Evolutionary conservation across 2,113 vertebrate genomes (phyloP).

Genomic region (Ivindomyrus marchei): DNA sequence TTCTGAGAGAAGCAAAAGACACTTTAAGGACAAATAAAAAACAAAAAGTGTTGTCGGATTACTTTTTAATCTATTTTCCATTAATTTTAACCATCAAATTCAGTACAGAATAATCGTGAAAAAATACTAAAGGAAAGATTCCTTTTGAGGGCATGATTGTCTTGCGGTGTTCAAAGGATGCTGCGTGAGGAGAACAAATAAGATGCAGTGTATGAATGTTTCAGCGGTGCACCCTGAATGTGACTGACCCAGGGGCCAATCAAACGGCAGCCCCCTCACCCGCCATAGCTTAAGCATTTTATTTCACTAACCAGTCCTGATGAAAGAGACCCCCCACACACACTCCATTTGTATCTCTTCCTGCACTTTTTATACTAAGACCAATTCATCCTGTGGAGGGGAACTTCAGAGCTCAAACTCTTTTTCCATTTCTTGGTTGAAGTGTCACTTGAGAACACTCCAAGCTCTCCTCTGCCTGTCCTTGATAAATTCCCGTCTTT

Average conservation of each 20-base stretch:
- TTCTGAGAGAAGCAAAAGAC: not conserved
- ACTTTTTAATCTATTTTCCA: slow-evolving; percentile 12
- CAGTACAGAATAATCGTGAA: slow-evolving; percentile 43
- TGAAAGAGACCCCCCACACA: slow-evolving; percentile 53
- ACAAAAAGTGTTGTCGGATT: not conserved
- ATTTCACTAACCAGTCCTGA: slow-evolving; percentile 63
- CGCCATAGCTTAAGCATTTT: slow-evolving; percentile 54
- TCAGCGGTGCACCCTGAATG: slow-evolving; percentile 43
- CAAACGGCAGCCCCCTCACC: slow-evolving; percentile 38
- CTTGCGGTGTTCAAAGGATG: slow-evolving; percentile 59
- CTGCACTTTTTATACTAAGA: slow-evolving; percentile 66
- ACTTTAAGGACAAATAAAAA: not conserved
- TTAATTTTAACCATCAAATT: slow-evolving; percentile 12
- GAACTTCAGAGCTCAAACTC: slow-evolving; percentile 14
- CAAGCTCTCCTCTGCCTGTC: slow-evolving; percentile 45
- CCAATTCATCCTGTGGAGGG: slow-evolving; percentile 62
- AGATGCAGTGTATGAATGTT: slow-evolving; percentile 52
- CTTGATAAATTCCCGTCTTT: slow-evolving; percentile 46
- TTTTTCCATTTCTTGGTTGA: slow-evolving; percentile 39
- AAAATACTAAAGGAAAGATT: slow-evolving; percentile 26
- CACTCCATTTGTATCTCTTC: slow-evolving; percentile 57
- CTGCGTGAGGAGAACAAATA: slow-evolving; percentile 44
- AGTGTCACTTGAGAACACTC: slow-evolving; percentile 56
- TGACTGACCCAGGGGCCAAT: slow-evolving; percentile 59
- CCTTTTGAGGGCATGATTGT: slow-evolving; percentile 51